Evolutionary conservation across 2,888 invertebrate genomes (phyloP), one percentile per base, ranked within the genome.

Genomic region (Teleogryllus oceanicus): DNA sequence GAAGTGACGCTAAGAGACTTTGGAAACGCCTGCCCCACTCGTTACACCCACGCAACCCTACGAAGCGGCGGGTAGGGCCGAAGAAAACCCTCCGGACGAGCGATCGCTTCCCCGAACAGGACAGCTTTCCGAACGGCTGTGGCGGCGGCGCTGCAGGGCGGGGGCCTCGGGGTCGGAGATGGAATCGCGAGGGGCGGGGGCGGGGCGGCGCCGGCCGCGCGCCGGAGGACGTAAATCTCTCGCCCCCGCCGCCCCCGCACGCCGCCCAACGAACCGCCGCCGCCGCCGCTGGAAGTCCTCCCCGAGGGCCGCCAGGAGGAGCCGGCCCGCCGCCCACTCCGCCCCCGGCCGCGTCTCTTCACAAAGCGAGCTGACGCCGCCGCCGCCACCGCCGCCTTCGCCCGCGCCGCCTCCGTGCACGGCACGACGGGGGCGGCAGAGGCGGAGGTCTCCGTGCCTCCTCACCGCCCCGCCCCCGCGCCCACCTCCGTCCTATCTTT

Each of bases 211-310:
- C 62, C 62, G 62, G 62, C 62, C 62, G 13, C 62, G n/a, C 62
- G 62, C 62, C 62, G 62, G 62, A 62, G 62, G 62, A 62, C 62
- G 62, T 62, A 62, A 62, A 62, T 62, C 62, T 62, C 62, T 62
- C 62, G 62, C n/a, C 62, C 62, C 62, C 62, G 62, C 18, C 62
- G 62, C 62, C 11, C 62, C 11, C 37, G 37, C 37, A 4, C 37
- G 37, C 37, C 37, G 37, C 37, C 37, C 37, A 5, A 37, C 37
- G 37, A 37, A 62, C 62, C 16, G 0, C 62, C 16, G 62, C 62
- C 62, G 62, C 62, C 62, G 62, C 62, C 62, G 62, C 16, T 37
- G 62, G 62, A 62, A 62, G 62, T 62, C 62, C 62, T 62, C 62
- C 62, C 16, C 62, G 62, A 62, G 16, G 62, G 62, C 62, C 62